A percentile compares a stretch with the other conserved stretches of the same genome.
These are phyloP conservation scores for human (Homo sapiens) DNA, from an alignment of 2,113 vertebrate species.

Conservation along the genomic window DNA sequence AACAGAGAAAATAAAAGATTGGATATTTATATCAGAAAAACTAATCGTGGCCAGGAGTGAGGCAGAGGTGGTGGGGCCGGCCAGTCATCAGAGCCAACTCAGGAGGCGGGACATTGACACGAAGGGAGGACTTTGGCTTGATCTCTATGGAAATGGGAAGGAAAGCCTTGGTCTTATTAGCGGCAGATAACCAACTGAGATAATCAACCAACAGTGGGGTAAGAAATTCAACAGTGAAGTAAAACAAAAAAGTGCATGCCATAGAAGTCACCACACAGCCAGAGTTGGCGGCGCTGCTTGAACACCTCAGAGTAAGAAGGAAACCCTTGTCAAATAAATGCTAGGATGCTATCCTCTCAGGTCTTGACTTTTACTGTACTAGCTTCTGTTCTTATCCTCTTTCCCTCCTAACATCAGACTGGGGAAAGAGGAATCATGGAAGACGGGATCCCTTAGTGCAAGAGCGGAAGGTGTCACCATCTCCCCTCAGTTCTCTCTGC, in stretches of 20 bases:
- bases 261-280: neutral
- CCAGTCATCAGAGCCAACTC: neutral
- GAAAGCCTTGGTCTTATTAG: neutral
- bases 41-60: neutral
- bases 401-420: neutral
- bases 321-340: neutral
- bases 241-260: no score
- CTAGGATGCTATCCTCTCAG: neutral
- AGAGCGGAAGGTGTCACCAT: neutral
- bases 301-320: neutral
- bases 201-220: no score
- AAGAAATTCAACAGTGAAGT: neutral
- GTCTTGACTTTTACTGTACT: neutral
- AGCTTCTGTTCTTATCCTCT: neutral
- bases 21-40: neutral
- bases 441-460: neutral
- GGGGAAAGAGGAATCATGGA: neutral
- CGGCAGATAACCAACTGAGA: neutral
- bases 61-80: neutral
- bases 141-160: neutral
- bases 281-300: neutral
- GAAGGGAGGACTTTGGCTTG: neutral
- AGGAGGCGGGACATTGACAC: neutral
- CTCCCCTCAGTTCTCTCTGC: neutral
- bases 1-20: neutral